phyloP scores from a whole-genome alignment of 2,797 vertebrate species.

The Hoplostethus atlanticus region DNA sequence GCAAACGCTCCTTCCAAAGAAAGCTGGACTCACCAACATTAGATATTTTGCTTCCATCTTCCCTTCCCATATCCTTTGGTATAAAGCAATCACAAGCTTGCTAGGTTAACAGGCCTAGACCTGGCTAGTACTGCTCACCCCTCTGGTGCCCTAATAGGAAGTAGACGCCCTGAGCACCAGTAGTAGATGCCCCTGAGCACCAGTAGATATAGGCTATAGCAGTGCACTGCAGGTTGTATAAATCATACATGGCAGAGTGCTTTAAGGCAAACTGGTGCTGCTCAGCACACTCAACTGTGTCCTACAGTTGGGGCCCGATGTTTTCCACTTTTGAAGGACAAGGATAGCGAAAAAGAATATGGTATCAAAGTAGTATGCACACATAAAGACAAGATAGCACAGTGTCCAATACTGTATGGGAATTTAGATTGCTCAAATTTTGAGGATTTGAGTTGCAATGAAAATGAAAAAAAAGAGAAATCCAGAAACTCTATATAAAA shows the following conservation, averaged over 20 bases:
- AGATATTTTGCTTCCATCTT: no score
- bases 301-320: not conserved
- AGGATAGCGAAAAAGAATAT: not conserved
- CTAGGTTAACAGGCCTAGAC: no score
- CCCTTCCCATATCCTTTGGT: no score
- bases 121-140: no score
- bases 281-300: slow-evolving; percentile 2
- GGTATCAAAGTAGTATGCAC: not conserved
- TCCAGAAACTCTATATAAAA: not conserved
- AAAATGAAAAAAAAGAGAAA: not conserved
- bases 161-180: no score
- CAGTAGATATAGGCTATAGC: not conserved
- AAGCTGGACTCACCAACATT: no score
- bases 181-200: no score
- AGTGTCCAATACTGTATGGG: not conserved
- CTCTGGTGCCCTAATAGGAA: no score
- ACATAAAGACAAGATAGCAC: not conserved
- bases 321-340: not conserved
- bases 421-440: not conserved
- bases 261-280: slow-evolving; percentile 11
- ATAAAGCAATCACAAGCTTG: no score
- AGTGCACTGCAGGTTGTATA: slow-evolving; percentile 28
- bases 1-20: no score
- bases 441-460: not conserved
- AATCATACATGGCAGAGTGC: slow-evolving; percentile 49